These are phyloP conservation scores for Turritopsis dohrnii DNA, from an alignment of 30 jellyfish, hydroid and myxozoan species.

Conservation along the genomic window DNA sequence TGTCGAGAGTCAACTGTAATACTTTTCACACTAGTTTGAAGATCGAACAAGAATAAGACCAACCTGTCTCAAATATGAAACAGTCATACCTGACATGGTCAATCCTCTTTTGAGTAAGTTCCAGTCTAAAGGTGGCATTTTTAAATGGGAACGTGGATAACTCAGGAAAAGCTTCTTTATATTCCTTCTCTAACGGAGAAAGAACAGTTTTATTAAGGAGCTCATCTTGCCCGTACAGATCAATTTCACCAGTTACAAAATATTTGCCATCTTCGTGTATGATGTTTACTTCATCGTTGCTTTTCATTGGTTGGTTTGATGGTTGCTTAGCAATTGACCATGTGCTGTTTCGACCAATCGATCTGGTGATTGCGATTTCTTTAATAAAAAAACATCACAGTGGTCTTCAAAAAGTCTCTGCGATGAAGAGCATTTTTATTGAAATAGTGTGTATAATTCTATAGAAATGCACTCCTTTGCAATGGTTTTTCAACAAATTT, in stretches of 20 bases:
- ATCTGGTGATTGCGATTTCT: not conserved
- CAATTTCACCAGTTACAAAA: conserved; percentile 24
- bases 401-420: too few relatives aligned
- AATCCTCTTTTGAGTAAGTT: not conserved
- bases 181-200: not conserved
- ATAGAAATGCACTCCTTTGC: too few relatives aligned
- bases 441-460: too few relatives aligned
- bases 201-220: not conserved
- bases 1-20: too few relatives aligned
- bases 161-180: not conserved
- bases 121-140: conserved; percentile 23
- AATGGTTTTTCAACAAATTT: too few relatives aligned
- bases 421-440: too few relatives aligned
- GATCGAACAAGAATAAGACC: too few relatives aligned
- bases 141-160: conserved; percentile 14
- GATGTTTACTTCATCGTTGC: not conserved
- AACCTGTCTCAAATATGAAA: not conserved
- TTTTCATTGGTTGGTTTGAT: not conserved
- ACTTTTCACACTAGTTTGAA: too few relatives aligned
- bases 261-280: not conserved
- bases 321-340: conserved; percentile 11
- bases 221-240: conserved; percentile 19
- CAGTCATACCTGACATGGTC: not conserved
- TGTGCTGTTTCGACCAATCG: not conserved
- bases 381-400: too few relatives aligned